Evolutionary conservation across 2,888 invertebrate genomes (phyloP).

Genomic region (Eueremaeus valkanovi): DNA sequence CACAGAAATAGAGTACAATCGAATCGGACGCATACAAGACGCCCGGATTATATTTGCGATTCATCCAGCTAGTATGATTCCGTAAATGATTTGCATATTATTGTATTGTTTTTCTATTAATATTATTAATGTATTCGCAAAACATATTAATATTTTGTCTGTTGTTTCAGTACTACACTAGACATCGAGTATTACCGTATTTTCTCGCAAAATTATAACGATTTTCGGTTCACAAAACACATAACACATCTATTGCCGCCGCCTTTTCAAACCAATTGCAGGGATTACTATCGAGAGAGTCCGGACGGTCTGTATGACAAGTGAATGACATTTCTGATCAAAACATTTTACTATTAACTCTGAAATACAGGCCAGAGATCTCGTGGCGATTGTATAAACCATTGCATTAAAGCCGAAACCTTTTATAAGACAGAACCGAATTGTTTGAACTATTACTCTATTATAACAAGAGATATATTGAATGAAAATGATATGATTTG

Average conservation of each 20-base stretch:
- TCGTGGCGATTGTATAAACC: slow-evolving; percentile 19
- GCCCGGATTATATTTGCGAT: neutral
- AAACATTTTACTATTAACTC: no score
- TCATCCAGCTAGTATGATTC: slow-evolving; percentile 1
- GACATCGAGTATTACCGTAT: neutral
- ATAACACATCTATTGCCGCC: neutral
- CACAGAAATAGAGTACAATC: neutral
- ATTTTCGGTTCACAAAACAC: neutral
- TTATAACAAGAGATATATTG: neutral
- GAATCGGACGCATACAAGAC: neutral
- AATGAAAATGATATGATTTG: neutral
- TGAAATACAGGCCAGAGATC: neutral
- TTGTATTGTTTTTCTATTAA: neutral
- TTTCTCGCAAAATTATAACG: neutral
- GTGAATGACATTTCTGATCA: no score
- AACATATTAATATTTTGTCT: no score
- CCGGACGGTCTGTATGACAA: no score
- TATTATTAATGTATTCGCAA: no score
- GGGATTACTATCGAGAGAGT: neutral
- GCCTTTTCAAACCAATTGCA: slow-evolving; percentile 12
- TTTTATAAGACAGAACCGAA: neutral
- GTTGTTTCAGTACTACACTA: neutral
- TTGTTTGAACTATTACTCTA: neutral
- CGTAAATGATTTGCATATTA: neutral
- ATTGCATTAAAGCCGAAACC: slow-evolving; percentile 7